Evolutionary conservation across 1,140 invertebrate genomes (phyloP), one percentile per base, ranked within the genome.

Genomic region (Ephestia elutella): DNA sequence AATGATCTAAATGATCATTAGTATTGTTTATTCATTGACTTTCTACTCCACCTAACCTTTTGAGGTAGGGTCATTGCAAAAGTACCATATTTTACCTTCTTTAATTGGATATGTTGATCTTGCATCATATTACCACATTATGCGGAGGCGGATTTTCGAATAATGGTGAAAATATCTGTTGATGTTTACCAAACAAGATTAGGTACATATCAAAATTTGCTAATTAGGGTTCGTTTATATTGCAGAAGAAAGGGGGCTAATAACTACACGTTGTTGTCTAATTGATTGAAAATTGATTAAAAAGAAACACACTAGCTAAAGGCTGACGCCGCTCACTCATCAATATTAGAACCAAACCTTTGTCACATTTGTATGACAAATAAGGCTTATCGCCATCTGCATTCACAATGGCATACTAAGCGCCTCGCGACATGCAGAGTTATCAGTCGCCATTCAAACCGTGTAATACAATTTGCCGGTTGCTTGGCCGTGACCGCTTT

Each of bases 1-100:
- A 44, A 44, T 17, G 38, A 44, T 44, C 38, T 44, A 15, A 44
- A 44, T 44, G 38, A 15, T 44, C 38, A 44, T 44, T 44, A 44
- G 38, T 44, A 44, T 44, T 44, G 38, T 44, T 15, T 17, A 44
- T 44, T 15, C 38, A 44, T 44, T 44, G 1, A 17, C 38, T 44
- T 15, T 44, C 38, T 44, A 44, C 13, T 15, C 38, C 13, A 2
- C 3, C 10, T 2, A 35, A 10, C 21, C 10, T 35, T 35, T 35
- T 35, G 10, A 35, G 9, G 32, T 35, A 2, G 32, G 32, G 8
- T 35, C 32, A 35, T n/a, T n/a, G n/a, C n/a, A n/a, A n/a, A n/a
- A n/a, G n/a, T n/a, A n/a, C n/a, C n/a, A n/a, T n/a, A n/a, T n/a
- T n/a, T n/a, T n/a, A n/a, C n/a, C n/a, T n/a, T n/a, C n/a, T n/a